Evolutionary conservation across 2,797 vertebrate genomes (phyloP).

Genomic region (Adelosebastes latens): DNA sequence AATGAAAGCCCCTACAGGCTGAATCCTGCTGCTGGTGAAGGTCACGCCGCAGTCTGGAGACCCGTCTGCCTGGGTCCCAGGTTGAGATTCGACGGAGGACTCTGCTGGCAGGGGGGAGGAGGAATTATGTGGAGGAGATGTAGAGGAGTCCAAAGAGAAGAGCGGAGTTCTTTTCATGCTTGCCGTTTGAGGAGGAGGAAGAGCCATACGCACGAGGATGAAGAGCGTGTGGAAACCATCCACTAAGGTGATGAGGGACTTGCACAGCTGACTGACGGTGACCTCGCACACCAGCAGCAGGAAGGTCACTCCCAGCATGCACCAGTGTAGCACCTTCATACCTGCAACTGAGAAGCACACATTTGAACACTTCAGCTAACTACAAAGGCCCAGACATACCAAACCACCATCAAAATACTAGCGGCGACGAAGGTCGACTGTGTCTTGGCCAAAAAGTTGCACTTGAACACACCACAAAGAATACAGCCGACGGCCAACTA

Average conservation of each 20-base stretch:
- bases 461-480: not conserved
- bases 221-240: conserved; percentile 83
- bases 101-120: not conserved
- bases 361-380: not conserved
- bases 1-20: conserved; percentile 71
- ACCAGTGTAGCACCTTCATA: conserved; percentile 59
- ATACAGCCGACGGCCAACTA: too few species aligned
- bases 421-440: rapidly evolving
- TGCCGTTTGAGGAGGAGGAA: conserved; percentile 19
- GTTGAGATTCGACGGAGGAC: not conserved
- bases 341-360: conserved; percentile 51
- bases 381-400: too few species aligned
- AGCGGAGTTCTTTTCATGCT: not conserved
- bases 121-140: not conserved
- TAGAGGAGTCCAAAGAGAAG: not conserved
- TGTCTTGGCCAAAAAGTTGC: not conserved
- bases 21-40: conserved; percentile 58
- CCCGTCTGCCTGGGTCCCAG: not conserved
- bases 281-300: conserved; percentile 78
- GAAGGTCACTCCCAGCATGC: conserved; percentile 67
- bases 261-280: conserved; percentile 74
- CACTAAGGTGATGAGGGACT: conserved; percentile 77
- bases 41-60: conserved; percentile 21
- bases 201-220: conserved; percentile 66
- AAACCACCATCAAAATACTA: not conserved